Percentiles rank a stretch among this genome's conserved stretches.
phyloP scores from a whole-genome alignment of 2,888 invertebrate species.

The Colostygia pectinataria region DNA sequence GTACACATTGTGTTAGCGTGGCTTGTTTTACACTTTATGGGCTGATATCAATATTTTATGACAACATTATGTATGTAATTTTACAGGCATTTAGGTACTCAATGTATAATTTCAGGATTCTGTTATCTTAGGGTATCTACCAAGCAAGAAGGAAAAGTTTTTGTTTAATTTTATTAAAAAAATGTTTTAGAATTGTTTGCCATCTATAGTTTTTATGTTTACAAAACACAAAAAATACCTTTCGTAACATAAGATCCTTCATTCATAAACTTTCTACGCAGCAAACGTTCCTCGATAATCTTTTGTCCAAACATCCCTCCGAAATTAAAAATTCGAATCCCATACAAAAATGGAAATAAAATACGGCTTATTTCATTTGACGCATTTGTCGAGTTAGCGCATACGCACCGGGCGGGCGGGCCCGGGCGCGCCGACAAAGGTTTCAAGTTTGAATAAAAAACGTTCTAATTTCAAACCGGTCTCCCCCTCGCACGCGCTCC shows the following conservation, averaged over 20 bases:
- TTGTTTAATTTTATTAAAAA: too few relatives aligned
- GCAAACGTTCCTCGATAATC: slow-evolving; percentile 44
- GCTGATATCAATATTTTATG: too few relatives aligned
- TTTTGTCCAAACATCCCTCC: slow-evolving; percentile 57
- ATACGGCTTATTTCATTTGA: slow-evolving; percentile 80
- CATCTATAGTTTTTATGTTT: slow-evolving; percentile 8
- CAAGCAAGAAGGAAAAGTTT: too few relatives aligned
- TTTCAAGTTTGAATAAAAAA: slow-evolving; percentile 65
- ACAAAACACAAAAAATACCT: slow-evolving; percentile 5
- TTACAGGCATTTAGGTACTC: too few relatives aligned
- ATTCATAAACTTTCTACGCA: slow-evolving; percentile 33
- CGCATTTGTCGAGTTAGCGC: slow-evolving; percentile 82
- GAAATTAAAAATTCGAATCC: slow-evolving; percentile 58
- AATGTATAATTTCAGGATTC: too few relatives aligned
- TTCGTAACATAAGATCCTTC: slow-evolving; percentile 8
- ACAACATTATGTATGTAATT: too few relatives aligned
- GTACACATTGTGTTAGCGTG: slow-evolving; percentile 31
- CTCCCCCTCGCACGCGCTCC: slow-evolving; percentile 77
- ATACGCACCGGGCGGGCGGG: slow-evolving; percentile 77
- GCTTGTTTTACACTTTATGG: slow-evolving; percentile 37
- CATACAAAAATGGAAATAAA: slow-evolving; percentile 72
- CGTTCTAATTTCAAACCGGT: slow-evolving; percentile 83
- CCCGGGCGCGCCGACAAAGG: slow-evolving; percentile 79
- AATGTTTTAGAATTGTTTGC: too few relatives aligned
- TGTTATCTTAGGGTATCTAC: too few relatives aligned